Base-by-base conservation (phyloP, 2,797 vertebrate genomes). In the Chloroceryle amazona region DNA sequence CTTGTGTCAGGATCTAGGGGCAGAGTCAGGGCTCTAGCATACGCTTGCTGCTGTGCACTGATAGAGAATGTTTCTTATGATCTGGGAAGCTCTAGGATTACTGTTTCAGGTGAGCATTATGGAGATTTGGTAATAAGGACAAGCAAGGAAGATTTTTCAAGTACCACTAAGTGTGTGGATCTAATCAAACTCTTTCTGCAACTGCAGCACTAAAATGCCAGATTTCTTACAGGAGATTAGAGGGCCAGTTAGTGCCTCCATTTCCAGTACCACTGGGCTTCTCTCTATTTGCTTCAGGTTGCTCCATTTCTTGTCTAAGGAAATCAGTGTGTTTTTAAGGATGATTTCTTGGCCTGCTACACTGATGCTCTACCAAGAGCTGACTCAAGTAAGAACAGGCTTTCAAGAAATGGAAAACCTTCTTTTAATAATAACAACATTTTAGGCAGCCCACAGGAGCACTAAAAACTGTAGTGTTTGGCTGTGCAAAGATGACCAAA, bases 181-280 rank as follows among this genome's bases (percentile, higher is more conserved):
- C 4, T 75, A 65, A 74, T 47, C 19, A 78, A 81, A 7, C 3
- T 66, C 23, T 57, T 65, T 15, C 58, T 57, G 11, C 13, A 11
- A 37, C 29, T 58, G 26, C 19, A 65, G 19, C 19, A 61, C 13
- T n/a, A 21, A 88, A 88, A 22, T 16, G 6, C 3, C 31, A 62
- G 13, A 6, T 51, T 85, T 58, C 22, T 61, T 88, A 16, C 20
- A 51, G 37, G 12, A 90, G 20, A 13, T 4, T 20, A 19, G 15
- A 80, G 33, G 22, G 20, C n/a, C 39, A 51, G 21, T 41, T 71
- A 52, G 13, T 51, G 8, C 14, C 42, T 72, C 0, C 0, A 3
- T 75, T 68, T 81, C 46, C 49, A 49, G 19, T 37, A 17, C 72
- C 67, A 9, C 18, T 62, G 20, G 23, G 2, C 29, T 73, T 29